phyloP scores from a whole-genome alignment of 1,140 invertebrate species.

The Phymorhynchus buccinoides region DNA sequence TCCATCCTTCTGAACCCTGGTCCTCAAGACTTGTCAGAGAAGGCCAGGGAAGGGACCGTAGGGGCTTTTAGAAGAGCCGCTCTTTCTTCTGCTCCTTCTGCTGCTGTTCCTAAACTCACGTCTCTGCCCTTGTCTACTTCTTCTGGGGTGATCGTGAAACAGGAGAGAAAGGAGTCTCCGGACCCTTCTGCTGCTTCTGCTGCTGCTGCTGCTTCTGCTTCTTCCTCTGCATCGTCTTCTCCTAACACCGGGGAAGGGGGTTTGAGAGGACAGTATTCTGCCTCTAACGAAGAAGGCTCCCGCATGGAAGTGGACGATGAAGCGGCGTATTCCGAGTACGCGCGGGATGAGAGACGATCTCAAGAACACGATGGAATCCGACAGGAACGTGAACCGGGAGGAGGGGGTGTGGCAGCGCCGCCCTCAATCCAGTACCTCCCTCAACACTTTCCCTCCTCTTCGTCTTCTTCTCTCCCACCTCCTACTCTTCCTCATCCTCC shows the following conservation, averaged over 20 bases:
- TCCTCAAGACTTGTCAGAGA: conserved; percentile 16
- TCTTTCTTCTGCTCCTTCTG: too few species aligned
- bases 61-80: too few species aligned
- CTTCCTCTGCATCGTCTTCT: not conserved
- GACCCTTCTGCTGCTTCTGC: not conserved
- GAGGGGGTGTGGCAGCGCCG: not conserved
- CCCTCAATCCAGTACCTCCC: not conserved
- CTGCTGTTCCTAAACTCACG: not conserved
- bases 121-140: not conserved
- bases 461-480: too few species aligned
- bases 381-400: not conserved
- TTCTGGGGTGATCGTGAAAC: conserved; percentile 29
- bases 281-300: not conserved
- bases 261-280: not conserved
- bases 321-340: not conserved
- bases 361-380: not conserved
- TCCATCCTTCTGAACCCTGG: not conserved
- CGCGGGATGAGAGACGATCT: not conserved
- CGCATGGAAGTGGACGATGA: not conserved
- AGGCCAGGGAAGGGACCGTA: not conserved
- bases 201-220: not conserved
- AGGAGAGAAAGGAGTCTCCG: conserved; percentile 10
- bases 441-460: not conserved
- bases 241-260: not conserved
- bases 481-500: not conserved